A percentile compares a stretch with the other conserved stretches of the same genome.
Evolutionary conservation across 2,113 vertebrate species (phyloP).

Genomic region (Tapirus terrestris): DNA sequence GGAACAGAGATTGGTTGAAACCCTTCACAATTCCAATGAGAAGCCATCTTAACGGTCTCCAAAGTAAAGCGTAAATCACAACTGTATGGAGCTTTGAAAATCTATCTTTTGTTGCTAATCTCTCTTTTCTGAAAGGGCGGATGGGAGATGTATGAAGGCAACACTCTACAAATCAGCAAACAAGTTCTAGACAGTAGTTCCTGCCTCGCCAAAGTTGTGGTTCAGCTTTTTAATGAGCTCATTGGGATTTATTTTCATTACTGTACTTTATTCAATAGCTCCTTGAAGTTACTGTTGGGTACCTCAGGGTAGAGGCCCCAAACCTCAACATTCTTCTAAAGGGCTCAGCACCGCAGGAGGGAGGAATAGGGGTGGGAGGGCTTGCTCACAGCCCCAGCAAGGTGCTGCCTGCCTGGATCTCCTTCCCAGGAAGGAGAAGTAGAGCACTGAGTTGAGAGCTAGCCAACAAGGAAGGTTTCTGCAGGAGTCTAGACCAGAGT

Average conservation of each 20-base stretch:
- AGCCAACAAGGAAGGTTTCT: background rate
- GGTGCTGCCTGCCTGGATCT: background rate
- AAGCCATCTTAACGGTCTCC: background rate
- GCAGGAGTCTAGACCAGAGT: background rate
- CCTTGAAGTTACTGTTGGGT: constrained; percentile 65
- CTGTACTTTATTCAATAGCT: constrained; percentile 67
- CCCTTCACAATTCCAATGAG: background rate
- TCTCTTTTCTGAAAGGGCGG: constrained; percentile 53
- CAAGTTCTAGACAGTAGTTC: constrained; percentile 73
- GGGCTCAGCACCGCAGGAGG: background rate
- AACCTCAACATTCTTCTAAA: constrained; percentile 56
- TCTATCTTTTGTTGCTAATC: constrained; percentile 72
- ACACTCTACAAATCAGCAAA: constrained; percentile 65
- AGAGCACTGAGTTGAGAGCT: background rate
- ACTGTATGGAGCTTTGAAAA: constrained; percentile 46
- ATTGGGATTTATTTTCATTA: constrained; percentile 72
- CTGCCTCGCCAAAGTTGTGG: constrained; percentile 72
- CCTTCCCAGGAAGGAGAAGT: background rate
- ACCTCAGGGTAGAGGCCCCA: constrained; percentile 40
- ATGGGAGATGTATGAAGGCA: background rate
- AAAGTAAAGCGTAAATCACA: constrained; percentile 59
- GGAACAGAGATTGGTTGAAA: background rate
- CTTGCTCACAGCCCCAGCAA: background rate
- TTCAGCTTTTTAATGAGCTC: constrained; percentile 61
- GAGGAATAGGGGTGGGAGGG: too few relatives aligned